Conservation (phyloP, 2,888 invertebrate genomes). For the Eurytoma californica region DNA sequence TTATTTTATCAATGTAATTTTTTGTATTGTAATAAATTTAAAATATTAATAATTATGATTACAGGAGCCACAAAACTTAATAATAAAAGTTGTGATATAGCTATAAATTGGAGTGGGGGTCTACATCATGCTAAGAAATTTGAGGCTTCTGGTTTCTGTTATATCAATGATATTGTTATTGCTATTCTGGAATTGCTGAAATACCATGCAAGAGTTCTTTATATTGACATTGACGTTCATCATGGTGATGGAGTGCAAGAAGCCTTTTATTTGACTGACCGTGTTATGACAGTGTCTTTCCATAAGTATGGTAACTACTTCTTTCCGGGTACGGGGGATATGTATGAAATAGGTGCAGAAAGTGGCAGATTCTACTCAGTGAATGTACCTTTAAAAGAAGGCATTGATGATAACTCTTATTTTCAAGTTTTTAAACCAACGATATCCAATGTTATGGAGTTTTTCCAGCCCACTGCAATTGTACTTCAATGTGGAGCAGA, state of each 20-base stretch:
- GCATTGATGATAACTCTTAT: constrained; percentile 95
- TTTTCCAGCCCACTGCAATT: constrained; percentile 96
- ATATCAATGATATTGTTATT: constrained; percentile 99
- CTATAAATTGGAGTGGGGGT: constrained; percentile 99
- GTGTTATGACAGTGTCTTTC: constrained; percentile 99
- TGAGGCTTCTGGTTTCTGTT: constrained; percentile 99
- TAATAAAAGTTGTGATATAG: constrained; percentile 96
- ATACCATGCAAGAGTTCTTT: constrained; percentile 94
- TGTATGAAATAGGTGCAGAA: constrained; percentile 98
- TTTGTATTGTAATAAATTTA: background rate
- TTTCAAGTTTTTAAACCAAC: constrained; percentile 96
- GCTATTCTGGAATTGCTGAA: constrained; percentile 96
- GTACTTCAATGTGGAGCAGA: constrained; percentile 99
- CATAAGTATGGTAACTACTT: constrained; percentile 99
- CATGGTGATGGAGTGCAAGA: constrained; percentile 98
- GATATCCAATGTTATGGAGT: constrained; percentile 95
- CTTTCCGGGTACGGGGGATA: constrained; percentile 98
- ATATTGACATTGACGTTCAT: constrained; percentile 99
- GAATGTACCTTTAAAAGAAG: constrained; percentile 98
- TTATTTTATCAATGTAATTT: background rate
- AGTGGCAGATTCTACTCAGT: constrained; percentile 97
- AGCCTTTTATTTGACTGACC: constrained; percentile 96
- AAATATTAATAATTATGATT: background rate
- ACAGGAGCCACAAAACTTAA: constrained; percentile 93
- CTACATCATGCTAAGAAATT: constrained; percentile 99